phyloP scores from a whole-genome alignment of 64 coral and sea anemone genomes.

The Pocillopora damicornis region DNA sequence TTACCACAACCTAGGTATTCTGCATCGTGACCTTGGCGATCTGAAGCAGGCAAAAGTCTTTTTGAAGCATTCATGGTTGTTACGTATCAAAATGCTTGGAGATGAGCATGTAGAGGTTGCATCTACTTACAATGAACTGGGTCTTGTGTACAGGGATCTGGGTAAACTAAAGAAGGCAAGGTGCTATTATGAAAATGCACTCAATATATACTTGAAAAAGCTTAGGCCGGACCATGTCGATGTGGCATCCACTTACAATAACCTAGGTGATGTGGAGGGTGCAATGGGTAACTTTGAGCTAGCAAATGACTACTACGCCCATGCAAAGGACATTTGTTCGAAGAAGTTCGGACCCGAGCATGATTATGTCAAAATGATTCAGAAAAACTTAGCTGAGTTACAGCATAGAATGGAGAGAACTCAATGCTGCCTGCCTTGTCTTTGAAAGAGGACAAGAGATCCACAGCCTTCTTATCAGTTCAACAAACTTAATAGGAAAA shows the following conservation, averaged over 20 bases:
- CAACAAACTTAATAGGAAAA: too few species aligned
- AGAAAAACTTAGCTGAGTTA: too few species aligned
- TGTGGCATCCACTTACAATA: slow-evolving; percentile 23
- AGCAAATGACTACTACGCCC: background rate
- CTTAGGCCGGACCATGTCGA: background rate
- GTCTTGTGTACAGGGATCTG: background rate
- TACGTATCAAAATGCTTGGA: background rate
- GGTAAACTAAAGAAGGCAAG: slow-evolving; percentile 10
- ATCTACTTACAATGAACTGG: background rate
- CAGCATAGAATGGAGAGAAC: too few species aligned
- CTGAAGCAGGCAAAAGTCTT: background rate
- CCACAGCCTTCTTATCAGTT: too few species aligned
- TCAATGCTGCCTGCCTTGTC: too few species aligned
- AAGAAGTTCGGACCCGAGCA: slow-evolving; percentile 1
- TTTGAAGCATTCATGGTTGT: too few species aligned
- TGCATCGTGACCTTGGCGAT: background rate
- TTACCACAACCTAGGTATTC: too few species aligned
- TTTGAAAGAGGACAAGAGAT: too few species aligned
- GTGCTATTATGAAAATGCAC: background rate
- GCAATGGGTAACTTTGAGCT: slow-evolving; percentile 15
- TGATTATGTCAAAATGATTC: background rate
- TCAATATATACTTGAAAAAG: background rate
- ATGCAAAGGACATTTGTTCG: background rate
- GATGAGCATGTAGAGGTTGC: background rate
- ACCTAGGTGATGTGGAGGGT: background rate